Percentiles rank a stretch among this genome's conserved stretches.
phyloP scores from a whole-genome alignment of 2,888 invertebrate genomes.

The Idaea biselata region DNA sequence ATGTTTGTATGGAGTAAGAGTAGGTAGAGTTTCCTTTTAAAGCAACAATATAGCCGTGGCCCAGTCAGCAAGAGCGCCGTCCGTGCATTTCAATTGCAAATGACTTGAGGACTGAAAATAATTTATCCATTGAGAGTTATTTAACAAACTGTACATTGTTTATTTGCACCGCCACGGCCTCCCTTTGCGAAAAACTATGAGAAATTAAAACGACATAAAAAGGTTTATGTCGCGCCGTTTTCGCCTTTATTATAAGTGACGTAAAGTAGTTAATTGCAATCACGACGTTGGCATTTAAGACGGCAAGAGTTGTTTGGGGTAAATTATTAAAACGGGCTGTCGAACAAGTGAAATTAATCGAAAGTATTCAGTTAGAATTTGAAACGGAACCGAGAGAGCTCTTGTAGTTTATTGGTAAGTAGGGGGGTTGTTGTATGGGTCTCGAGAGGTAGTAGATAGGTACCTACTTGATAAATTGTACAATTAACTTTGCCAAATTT shows the following conservation, averaged over 20 bases:
- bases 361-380: slow-evolving; percentile 63
- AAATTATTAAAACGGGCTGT: slow-evolving; percentile 67
- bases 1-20: no score
- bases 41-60: no score
- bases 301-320: slow-evolving; percentile 41
- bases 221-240: slow-evolving; percentile 22
- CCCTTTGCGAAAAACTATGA: slow-evolving; percentile 41
- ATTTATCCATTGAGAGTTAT: slow-evolving; percentile 58
- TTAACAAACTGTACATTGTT: slow-evolving; percentile 54
- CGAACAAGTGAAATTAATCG: slow-evolving; percentile 66
- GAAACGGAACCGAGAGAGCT: slow-evolving; percentile 39
- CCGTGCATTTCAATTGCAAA: slow-evolving; percentile 35
- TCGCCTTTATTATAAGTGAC: slow-evolving; percentile 35
- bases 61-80: no score
- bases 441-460: slow-evolving; percentile 12
- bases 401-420: slow-evolving; percentile 47
- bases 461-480: slow-evolving; percentile 21
- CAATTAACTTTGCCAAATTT: slow-evolving; percentile 14
- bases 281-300: slow-evolving; percentile 34
- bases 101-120: slow-evolving; percentile 46
- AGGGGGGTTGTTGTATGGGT: slow-evolving; percentile 15
- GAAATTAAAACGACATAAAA: slow-evolving; percentile 35
- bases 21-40: no score
- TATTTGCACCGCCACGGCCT: slow-evolving; percentile 49
- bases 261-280: slow-evolving; percentile 39